A percentile compares a stretch with the other conserved stretches of the same genome.
phyloP scores from a whole-genome alignment of 2,888 invertebrate genomes.

The Pediacus dermestoides region DNA sequence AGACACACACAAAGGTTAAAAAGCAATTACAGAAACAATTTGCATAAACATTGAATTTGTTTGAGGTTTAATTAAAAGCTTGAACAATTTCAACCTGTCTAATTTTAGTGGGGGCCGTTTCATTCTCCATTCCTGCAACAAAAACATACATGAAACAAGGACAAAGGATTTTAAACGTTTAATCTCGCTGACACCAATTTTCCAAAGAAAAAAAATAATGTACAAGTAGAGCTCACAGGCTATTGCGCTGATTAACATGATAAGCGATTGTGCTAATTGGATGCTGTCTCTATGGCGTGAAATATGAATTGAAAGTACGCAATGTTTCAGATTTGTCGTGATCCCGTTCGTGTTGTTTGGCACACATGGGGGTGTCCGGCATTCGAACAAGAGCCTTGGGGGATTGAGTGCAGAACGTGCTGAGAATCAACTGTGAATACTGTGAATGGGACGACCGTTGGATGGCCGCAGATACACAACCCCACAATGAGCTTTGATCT shows the following conservation, averaged over 20 bases:
- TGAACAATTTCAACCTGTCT: not conserved
- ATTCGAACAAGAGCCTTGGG: conserved; percentile 25
- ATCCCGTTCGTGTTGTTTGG: conserved; percentile 20
- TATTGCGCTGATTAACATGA: no score
- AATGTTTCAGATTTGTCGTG: conserved; percentile 24
- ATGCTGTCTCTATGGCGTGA: no score
- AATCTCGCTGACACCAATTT: no score
- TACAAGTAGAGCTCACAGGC: no score
- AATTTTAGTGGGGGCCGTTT: no score
- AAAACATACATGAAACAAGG: no score
- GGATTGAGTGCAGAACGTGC: conserved; percentile 26
- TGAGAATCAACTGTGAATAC: conserved; percentile 22
- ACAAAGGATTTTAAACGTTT: no score
- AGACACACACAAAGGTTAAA: conserved; percentile 9
- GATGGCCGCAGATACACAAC: conserved; percentile 13
- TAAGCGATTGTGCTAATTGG: no score
- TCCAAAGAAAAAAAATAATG: no score
- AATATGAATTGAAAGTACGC: no score
- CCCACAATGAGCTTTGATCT: conserved; percentile 29
- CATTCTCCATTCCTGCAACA: no score
- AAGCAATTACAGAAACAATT: conserved; percentile 11
- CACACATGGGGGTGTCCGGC: conserved; percentile 26
- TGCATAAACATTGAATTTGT: conserved; percentile 12
- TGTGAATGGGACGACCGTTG: conserved; percentile 20
- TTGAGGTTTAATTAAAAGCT: conserved; percentile 10